Evolutionary conservation across 2,797 vertebrate species (phyloP).

Genomic region (Thamnophis elegans): DNA sequence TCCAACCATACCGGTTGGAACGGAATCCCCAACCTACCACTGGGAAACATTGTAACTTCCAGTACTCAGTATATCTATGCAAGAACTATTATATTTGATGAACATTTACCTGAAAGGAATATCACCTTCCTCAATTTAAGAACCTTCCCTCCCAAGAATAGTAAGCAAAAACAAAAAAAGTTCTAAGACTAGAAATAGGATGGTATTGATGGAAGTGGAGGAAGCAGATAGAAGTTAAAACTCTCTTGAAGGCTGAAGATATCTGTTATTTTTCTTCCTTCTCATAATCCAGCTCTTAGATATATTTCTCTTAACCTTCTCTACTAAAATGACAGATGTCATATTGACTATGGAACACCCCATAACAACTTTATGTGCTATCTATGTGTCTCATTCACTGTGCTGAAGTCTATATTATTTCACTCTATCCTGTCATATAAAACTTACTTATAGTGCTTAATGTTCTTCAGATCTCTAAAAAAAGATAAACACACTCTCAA

Average conservation of each 20-base stretch:
- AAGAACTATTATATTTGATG: neutral
- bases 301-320: neutral
- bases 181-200: neutral
- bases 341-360: neutral
- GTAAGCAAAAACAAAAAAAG: neutral
- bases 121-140: neutral
- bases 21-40: too few relatives aligned
- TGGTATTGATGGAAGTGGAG: neutral
- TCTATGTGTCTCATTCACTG: neutral
- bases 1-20: too few relatives aligned
- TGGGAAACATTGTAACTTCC: neutral
- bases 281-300: neutral
- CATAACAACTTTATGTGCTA: neutral
- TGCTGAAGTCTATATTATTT: neutral
- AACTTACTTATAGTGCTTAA: neutral
- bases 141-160: neutral
- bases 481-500: neutral
- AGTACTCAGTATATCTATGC: neutral
- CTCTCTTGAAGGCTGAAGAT: neutral
- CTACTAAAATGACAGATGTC: neutral
- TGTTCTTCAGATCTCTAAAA: neutral
- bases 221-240: neutral
- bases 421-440: neutral
- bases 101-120: neutral
- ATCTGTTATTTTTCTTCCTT: neutral